These are phyloP conservation scores for Aplysina aerophoba DNA, from an alignment of 37 sponge, comb jelly and placozoan species.

Conservation along the genomic window DNA sequence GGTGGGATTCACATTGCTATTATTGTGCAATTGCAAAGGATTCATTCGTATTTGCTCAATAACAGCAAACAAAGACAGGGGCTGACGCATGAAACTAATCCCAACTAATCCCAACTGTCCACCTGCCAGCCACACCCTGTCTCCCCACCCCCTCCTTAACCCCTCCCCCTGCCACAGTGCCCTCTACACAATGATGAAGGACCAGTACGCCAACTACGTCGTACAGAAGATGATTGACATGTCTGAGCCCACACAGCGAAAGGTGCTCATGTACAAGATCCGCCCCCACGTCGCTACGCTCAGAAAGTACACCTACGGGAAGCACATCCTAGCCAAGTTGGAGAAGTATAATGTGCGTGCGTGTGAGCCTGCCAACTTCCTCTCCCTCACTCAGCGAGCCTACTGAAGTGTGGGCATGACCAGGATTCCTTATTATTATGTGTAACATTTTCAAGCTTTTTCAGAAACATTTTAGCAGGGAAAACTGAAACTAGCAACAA, in stretches of 20 bases:
- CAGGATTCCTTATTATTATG: conserved; percentile 55
- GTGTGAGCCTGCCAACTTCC: conserved; percentile 6
- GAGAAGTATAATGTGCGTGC: conserved; percentile 73
- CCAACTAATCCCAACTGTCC: no score
- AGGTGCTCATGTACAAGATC: conserved; percentile 78
- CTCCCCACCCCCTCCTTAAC: background rate
- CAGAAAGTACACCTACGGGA: conserved; percentile 92
- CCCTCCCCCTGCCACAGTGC: conserved; percentile 68
- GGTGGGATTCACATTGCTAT: no score
- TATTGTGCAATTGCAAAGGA: no score
- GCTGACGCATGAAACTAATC: no score
- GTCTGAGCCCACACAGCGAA: conserved; percentile 82
- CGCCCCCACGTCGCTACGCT: conserved; percentile 71
- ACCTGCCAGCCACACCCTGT: no score
- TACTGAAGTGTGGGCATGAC: background rate
- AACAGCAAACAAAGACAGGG: no score
- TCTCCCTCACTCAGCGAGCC: background rate
- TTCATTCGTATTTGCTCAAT: no score
- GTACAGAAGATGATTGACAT: conserved; percentile 91
- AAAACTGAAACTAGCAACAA: background rate
- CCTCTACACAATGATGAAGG: conserved; percentile 89
- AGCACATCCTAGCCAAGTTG: conserved; percentile 89
- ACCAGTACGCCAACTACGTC: conserved; percentile 96
- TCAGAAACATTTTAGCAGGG: no score
- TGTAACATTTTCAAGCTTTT: conserved; percentile 46